phyloP scores from a whole-genome alignment of 2,888 invertebrate genomes.

The Stenoptilia bipunctidactyla region DNA sequence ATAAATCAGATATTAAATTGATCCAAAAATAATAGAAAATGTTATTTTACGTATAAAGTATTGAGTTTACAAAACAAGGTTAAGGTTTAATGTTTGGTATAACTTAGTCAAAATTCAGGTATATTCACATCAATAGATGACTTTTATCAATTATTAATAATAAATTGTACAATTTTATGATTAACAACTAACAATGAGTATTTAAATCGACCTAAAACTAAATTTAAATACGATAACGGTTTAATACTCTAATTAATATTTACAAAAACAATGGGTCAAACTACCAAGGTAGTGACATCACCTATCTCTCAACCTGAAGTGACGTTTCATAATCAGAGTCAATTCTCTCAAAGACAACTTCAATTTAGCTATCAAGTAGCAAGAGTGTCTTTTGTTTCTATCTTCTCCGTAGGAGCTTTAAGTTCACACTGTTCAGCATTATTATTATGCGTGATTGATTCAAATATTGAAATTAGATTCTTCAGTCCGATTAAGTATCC shows the following conservation, averaged over 20 bases:
- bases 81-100: no score
- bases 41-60: no score
- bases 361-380: conserved; percentile 43
- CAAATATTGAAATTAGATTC: conserved; percentile 89
- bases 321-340: conserved; percentile 22
- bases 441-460: conserved; percentile 56
- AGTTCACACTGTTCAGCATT: conserved; percentile 50
- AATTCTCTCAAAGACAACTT: conserved; percentile 25
- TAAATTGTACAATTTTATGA: no score
- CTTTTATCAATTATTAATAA: no score
- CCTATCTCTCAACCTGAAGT: conserved; percentile 8
- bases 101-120: no score
- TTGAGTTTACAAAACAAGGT: no score
- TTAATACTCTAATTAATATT: conserved; percentile 40
- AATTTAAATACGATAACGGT: conserved; percentile 10
- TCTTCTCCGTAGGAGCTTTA: conserved; percentile 28
- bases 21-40: no score
- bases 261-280: conserved; percentile 33
- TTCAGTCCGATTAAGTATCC: conserved; percentile 94
- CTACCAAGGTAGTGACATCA: conserved; percentile 7
- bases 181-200: conserved; percentile 36
- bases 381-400: conserved; percentile 44
- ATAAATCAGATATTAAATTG: no score
- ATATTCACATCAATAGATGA: no score
- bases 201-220: conserved; percentile 43